These are phyloP conservation scores for Ostrea denselamellosa DNA, from an alignment of 1,140 invertebrate species.

Conservation along the genomic window DNA sequence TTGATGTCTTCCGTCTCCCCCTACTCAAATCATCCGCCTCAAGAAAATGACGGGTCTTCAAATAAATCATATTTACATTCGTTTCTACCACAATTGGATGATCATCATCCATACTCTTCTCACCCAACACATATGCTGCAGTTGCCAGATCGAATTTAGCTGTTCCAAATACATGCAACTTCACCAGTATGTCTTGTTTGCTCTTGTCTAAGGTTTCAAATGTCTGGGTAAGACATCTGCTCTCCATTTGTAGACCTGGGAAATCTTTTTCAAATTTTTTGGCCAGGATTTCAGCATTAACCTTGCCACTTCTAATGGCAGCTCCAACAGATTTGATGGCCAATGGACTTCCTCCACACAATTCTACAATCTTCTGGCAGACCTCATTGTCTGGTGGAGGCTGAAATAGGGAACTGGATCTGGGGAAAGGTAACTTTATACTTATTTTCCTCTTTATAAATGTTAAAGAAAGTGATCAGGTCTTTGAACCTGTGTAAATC, in stretches of 20 bases:
- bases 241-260: not conserved
- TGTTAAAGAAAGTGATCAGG: too few species aligned
- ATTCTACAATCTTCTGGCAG: slow-evolving; percentile 40
- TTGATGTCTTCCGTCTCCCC: not conserved
- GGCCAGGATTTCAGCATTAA: slow-evolving; percentile 32
- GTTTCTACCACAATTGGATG: not conserved
- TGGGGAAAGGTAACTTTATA: too few species aligned
- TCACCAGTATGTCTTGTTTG: slow-evolving; percentile 18
- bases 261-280: slow-evolving; percentile 21
- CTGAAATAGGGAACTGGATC: not conserved
- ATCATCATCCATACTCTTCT: not conserved
- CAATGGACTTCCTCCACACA: slow-evolving; percentile 48
- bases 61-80: slow-evolving; percentile 16
- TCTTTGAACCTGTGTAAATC: too few species aligned
- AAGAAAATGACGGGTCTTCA: slow-evolving; percentile 44
- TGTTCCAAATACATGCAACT: slow-evolving; percentile 38
- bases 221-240: slow-evolving; percentile 37
- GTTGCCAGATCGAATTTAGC: slow-evolving; percentile 35
- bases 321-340: slow-evolving; percentile 34
- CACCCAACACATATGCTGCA: slow-evolving; percentile 45
- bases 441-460: too few species aligned
- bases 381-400: not conserved
- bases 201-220: slow-evolving; percentile 37
- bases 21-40: slow-evolving; percentile 12
- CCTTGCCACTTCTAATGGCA: slow-evolving; percentile 17